Base-by-base conservation (phyloP, 1,140 invertebrate species). In the Vanessa tameamea region DNA sequence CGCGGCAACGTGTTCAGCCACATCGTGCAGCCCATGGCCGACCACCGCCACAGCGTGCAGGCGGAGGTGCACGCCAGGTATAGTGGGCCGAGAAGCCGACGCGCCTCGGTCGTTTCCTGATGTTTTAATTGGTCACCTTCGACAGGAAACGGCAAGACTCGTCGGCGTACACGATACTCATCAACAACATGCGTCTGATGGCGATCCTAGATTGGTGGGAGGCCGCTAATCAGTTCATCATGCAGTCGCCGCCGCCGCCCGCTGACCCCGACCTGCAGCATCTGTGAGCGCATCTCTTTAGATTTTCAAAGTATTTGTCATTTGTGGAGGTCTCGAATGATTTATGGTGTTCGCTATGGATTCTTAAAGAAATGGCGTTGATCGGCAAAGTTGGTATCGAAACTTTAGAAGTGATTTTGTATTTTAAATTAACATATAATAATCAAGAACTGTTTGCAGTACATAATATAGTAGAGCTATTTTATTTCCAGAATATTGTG, bases 161-260 rank as follows among this genome's bases (percentile, higher is more conserved):
- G n/a, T 95, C 95, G 0, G 96, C 96, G 73, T 98, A 98, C 70
- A 99, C 98, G 1, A 96, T 99, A 69, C 92, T 99, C 20, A 93
- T 99, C 4, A 99, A 99, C 87, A 98, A 99, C 86, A 99, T 99
- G 97, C 94, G 98, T 64, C 90, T 99, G 7, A 98, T 99, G 94
- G 96, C 97, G 0, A 96, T 99, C 63, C 93, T 99, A 79, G 98
- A 99, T 89, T 99, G 98, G 97, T 96, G 98, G 95, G 95, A 98
- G 85, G 95, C 95, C 13, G 94, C 97, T 0, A 95, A 95, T 79
- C 95, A 98, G 79, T 99, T 98, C 89, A 93, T 99, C 67, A 87
- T 91, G 91, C 91, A 92, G 83, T 84, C 90, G 64, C 90, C 90
- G 50, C 80, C 82, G 57, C 86, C 90, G 14, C 50, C 84, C 23